Percentiles rank a stretch among this genome's conserved stretches.
Evolutionary conservation across 2,888 invertebrate genomes (phyloP).

Genomic region (Ametastegia equiseti): DNA sequence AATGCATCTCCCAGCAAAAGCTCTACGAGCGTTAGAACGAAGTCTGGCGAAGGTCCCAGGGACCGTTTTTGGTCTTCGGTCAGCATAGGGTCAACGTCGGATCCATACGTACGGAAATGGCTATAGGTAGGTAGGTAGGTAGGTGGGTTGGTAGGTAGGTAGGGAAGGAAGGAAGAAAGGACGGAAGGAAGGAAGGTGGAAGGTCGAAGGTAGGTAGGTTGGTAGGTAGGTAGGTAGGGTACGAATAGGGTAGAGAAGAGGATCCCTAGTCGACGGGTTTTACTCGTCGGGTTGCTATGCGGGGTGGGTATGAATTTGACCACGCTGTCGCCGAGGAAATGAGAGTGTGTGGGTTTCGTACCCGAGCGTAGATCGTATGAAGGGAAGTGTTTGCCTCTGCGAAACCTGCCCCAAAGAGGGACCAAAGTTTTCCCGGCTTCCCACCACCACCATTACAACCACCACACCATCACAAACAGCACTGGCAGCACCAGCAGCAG

Average conservation of each 20-base stretch:
- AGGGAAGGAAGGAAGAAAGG: not conserved
- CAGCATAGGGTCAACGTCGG: constrained; percentile 42
- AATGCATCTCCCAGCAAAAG: constrained; percentile 32
- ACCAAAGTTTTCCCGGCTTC: constrained; percentile 27
- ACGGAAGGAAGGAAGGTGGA: no score
- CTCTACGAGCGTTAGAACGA: constrained; percentile 17
- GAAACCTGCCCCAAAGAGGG: not conserved
- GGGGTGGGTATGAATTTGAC: constrained; percentile 30
- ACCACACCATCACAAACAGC: not conserved
- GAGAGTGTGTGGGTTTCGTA: not conserved
- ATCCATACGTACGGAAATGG: not conserved
- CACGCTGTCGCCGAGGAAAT: constrained; percentile 17
- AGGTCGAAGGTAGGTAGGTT: not conserved
- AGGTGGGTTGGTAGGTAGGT: not conserved
- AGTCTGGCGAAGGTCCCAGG: constrained; percentile 20
- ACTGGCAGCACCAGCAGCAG: no score
- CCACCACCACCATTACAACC: no score
- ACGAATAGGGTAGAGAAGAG: constrained; percentile 1
- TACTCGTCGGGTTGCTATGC: constrained; percentile 21
- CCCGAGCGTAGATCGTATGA: not conserved
- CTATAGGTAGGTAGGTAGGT: not conserved
- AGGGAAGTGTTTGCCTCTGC: constrained; percentile 23
- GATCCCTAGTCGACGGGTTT: constrained; percentile 28
- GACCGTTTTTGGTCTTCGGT: constrained; percentile 32
- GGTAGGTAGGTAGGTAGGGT: not conserved